Percentiles rank a stretch among this genome's conserved stretches.
These are phyloP conservation scores for Zosterops lateralis DNA, from an alignment of 2,113 vertebrate genomes.

Conservation along the genomic window DNA sequence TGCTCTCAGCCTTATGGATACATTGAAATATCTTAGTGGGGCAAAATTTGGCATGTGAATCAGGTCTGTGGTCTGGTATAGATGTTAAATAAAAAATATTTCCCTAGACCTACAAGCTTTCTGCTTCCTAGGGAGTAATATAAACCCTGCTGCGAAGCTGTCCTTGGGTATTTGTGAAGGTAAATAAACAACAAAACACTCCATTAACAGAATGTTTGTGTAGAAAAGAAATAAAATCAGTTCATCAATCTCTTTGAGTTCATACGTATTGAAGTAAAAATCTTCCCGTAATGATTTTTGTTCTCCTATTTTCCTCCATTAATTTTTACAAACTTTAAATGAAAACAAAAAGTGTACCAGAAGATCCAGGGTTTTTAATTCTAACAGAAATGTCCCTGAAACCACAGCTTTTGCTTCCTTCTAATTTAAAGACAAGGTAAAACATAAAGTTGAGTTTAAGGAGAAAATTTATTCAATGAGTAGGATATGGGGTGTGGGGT, in stretches of 20 bases:
- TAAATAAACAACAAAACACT: constrained; percentile 43
- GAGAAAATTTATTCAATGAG: background rate
- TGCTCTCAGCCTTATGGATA: background rate
- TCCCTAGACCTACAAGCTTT: background rate
- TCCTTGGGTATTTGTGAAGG: constrained; percentile 17
- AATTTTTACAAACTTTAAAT: constrained; percentile 11
- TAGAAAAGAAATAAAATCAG: background rate
- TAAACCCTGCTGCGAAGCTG: background rate
- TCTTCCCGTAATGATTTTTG: background rate
- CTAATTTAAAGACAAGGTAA: background rate
- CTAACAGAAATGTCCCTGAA: background rate
- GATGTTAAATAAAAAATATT: constrained; percentile 22
- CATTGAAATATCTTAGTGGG: background rate
- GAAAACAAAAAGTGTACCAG: background rate
- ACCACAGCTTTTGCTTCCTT: background rate
- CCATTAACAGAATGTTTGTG: constrained; percentile 24
- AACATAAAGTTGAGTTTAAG: background rate
- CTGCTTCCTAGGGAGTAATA: background rate
- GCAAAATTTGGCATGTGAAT: background rate
- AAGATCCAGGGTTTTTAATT: background rate
- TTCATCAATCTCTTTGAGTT: background rate
- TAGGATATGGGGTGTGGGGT: background rate
- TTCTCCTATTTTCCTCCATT: background rate
- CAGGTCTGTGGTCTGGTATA: background rate
- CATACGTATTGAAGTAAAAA: background rate